These are phyloP conservation scores for Tragopan temminckii DNA, from an alignment of 2,797 vertebrate genomes.

Conservation along the genomic window DNA sequence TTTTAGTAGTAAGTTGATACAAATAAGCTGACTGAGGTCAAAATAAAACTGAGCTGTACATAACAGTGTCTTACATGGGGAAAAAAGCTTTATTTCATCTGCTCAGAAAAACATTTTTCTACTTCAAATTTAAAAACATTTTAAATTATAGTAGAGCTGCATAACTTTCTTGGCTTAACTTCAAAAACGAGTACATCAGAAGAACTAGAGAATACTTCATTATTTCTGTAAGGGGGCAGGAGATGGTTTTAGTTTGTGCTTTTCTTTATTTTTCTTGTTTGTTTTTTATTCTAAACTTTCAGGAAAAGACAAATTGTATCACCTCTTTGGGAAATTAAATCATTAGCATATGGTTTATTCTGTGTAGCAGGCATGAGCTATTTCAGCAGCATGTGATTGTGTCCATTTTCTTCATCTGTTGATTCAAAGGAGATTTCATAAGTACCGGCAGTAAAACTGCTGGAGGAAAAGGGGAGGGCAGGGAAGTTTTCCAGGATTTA, in stretches of 20 bases:
- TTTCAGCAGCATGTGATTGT: neutral
- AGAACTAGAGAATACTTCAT: neutral
- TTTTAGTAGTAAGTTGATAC: neutral
- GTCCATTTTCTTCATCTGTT: neutral
- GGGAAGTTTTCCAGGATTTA: neutral
- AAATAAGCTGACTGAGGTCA: neutral
- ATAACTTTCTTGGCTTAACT: neutral
- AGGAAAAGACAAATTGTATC: neutral
- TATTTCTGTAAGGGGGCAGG: neutral
- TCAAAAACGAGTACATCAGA: neutral
- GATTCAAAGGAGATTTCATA: neutral
- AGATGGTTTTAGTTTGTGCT: neutral
- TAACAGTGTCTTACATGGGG: neutral
- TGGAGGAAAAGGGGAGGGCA: neutral
- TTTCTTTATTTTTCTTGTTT: neutral
- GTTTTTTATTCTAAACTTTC: neutral
- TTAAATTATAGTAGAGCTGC: neutral
- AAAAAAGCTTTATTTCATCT: neutral
- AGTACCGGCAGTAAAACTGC: neutral
- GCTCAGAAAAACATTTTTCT: neutral
- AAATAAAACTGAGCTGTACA: neutral
- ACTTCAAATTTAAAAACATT: neutral
- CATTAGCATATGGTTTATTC: neutral
- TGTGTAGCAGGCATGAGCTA: neutral
- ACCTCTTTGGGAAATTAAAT: neutral